Conservation (phyloP, 2,888 invertebrate genomes). For the Drosophila colorata region DNA sequence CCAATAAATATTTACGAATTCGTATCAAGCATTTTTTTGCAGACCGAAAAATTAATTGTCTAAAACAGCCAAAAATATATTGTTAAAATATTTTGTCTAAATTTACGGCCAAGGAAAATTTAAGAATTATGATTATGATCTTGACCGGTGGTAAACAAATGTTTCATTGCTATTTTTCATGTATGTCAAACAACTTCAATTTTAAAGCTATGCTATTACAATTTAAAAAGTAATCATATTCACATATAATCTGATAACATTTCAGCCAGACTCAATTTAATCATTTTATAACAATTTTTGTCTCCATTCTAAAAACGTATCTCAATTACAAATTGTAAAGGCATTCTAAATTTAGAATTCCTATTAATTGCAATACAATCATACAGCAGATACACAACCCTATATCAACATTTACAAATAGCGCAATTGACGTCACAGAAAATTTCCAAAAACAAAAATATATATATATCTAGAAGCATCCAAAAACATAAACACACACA, state of each 20-base stretch:
- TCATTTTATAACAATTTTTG: slow-evolving; percentile 8
- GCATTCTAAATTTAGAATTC: background rate
- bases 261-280: background rate
- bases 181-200: background rate
- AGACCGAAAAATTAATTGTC: no score
- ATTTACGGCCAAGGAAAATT: no score
- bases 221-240: background rate
- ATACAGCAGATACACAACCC: background rate
- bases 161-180: no score
- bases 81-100: no score
- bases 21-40: no score
- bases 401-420: slow-evolving; percentile 12
- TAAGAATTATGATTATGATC: no score
- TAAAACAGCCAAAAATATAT: no score
- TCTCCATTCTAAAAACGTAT: background rate
- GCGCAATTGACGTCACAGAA: slow-evolving; percentile 33
- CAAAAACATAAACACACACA: slow-evolving; percentile 18
- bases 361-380: background rate
- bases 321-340: background rate
- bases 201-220: no score
- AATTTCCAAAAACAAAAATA: background rate
- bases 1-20: no score
- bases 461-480: slow-evolving; percentile 41
- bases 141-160: no score
- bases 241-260: background rate